A percentile compares a stretch with the other conserved stretches of the same genome.
Conservation (phyloP, 2,113 vertebrate genomes). For the Oxyura jamaicensis region DNA sequence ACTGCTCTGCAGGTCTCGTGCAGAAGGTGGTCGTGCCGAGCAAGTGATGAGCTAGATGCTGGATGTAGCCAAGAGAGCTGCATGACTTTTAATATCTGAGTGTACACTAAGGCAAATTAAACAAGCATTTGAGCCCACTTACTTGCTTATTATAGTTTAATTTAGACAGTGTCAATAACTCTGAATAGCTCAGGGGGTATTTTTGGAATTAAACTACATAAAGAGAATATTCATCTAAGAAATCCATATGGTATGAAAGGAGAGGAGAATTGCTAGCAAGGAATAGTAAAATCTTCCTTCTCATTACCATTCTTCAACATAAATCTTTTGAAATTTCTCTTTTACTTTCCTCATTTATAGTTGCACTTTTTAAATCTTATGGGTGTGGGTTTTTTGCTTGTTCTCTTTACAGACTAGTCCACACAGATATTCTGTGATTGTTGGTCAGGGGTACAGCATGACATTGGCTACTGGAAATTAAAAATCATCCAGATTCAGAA, state of each 20-base stretch:
- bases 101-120: not conserved
- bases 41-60: not conserved
- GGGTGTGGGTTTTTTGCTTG: not conserved
- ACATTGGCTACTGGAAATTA: constrained; percentile 37
- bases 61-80: not conserved
- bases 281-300: not conserved
- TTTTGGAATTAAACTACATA: constrained; percentile 45
- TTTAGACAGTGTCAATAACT: constrained; percentile 52
- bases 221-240: constrained; percentile 33
- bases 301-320: not conserved
- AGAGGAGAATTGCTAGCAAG: not conserved
- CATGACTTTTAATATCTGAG: not conserved
- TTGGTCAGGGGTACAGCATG: not conserved
- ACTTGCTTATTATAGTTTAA: constrained; percentile 44
- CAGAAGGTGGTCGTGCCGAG: accelerated
- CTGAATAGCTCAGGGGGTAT: constrained; percentile 37
- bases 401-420: not conserved
- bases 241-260: constrained; percentile 17
- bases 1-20: not conserved
- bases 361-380: not conserved
- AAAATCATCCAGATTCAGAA: constrained; percentile 27
- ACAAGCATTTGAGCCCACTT: constrained; percentile 2
- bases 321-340: not conserved
- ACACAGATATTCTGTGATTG: not conserved
- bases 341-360: not conserved